Conservation (phyloP, 1,140 invertebrate species). For the Whitmania pigra region DNA sequence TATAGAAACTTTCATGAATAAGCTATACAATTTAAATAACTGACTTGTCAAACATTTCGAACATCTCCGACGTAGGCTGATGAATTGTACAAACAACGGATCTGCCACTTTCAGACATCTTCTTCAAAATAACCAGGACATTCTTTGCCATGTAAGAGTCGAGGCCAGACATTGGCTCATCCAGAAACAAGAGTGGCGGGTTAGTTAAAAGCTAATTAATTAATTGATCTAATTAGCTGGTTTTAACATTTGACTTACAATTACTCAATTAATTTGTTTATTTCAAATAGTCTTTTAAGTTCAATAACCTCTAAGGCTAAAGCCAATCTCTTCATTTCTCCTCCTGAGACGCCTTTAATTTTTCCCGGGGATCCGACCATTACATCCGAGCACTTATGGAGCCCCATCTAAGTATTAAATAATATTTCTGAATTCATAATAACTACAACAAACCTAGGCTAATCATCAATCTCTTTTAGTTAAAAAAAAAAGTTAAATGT, state of each 20-base stretch:
- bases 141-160: conserved; percentile 85
- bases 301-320: conserved; percentile 69
- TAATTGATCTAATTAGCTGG: too few relatives aligned
- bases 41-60: conserved; percentile 19
- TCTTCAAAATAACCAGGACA: conserved; percentile 63
- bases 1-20: too few relatives aligned
- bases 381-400: conserved; percentile 66
- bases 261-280: too few relatives aligned
- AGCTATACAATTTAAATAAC: neutral
- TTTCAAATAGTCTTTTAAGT: too few relatives aligned
- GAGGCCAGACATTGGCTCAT: conserved; percentile 84
- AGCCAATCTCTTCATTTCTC: conserved; percentile 84
- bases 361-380: conserved; percentile 55
- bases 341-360: conserved; percentile 73
- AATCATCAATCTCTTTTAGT: too few relatives aligned
- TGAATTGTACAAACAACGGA: conserved; percentile 88
- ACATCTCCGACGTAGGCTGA: conserved; percentile 54
- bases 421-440: too few relatives aligned
- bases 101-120: conserved; percentile 62
- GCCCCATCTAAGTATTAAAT: conserved; percentile 46
- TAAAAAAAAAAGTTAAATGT: too few relatives aligned
- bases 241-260: neutral
- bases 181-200: conserved; percentile 86
- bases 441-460: too few relatives aligned
- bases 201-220: conserved; percentile 60